Evolutionary conservation across 2,113 vertebrate genomes (phyloP).

Genomic region (Ascaphus truei): DNA sequence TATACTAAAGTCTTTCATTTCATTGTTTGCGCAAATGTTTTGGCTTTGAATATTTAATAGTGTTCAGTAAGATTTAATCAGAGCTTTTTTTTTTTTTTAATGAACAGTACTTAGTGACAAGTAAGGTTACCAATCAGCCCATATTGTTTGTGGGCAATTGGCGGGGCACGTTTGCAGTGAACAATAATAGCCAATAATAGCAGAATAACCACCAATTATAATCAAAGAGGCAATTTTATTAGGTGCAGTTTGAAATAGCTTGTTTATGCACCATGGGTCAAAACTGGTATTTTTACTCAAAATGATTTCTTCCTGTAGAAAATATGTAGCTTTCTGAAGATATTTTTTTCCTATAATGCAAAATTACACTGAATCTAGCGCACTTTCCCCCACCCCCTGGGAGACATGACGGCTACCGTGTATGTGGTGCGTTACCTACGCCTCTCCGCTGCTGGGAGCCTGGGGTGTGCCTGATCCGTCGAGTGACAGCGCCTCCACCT

Average conservation of each 20-base stretch:
- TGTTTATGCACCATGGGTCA: conserved; percentile 30
- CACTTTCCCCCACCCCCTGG: no score
- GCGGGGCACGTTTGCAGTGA: not conserved
- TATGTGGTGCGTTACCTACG: no score
- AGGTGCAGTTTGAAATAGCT: conserved; percentile 25
- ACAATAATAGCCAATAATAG: conserved; percentile 32
- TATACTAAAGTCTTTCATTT: conserved; percentile 14
- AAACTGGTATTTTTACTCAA: conserved; percentile 5
- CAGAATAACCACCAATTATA: conserved; percentile 32
- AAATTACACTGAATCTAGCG: not conserved
- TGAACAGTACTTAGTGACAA: conserved; percentile 21
- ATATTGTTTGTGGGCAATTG: conserved; percentile 32
- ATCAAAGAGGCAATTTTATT: conserved; percentile 34
- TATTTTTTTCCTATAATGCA: not conserved
- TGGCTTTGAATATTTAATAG: conserved; percentile 5
- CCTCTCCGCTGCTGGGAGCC: no score
- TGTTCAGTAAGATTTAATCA: conserved; percentile 29
- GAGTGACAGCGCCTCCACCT: no score
- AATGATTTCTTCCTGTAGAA: not conserved
- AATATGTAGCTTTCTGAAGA: not conserved
- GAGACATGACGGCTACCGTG: no score
- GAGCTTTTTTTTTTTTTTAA: conserved; percentile 9
- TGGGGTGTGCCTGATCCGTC: no score
- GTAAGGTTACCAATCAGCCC: conserved; percentile 36
- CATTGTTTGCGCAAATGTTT: not conserved